A percentile compares a stretch with the other conserved stretches of the same genome.
Conservation (phyloP, 1,140 invertebrate species). For the Drosophila pallidifrons region DNA sequence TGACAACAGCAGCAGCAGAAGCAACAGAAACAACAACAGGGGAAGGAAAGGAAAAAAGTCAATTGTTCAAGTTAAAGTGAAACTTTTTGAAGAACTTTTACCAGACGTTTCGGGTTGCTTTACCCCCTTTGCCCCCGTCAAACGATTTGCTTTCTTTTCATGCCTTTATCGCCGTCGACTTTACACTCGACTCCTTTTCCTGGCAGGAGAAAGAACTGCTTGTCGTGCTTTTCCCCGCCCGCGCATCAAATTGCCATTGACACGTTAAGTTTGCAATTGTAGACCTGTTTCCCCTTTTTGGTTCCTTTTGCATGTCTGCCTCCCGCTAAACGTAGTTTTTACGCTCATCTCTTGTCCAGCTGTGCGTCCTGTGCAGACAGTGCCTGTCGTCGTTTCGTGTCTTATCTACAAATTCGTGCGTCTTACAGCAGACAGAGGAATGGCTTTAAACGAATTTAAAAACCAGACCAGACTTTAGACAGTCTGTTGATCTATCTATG, state of each 20-base stretch:
- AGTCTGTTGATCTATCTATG: background rate
- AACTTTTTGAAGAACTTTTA: conserved; percentile 79
- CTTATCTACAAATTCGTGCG: conserved; percentile 73
- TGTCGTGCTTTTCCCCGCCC: background rate
- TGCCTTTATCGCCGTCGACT: conserved; percentile 63
- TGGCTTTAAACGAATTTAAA: conserved; percentile 52
- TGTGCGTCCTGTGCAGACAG: conserved; percentile 72
- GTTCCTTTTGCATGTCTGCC: conserved; percentile 54
- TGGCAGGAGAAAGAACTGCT: background rate
- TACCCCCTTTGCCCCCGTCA: background rate
- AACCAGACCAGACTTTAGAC: background rate
- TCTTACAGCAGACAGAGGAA: conserved; percentile 30
- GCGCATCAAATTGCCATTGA: conserved; percentile 72
- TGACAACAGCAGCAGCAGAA: conserved; percentile 37
- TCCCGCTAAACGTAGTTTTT: conserved; percentile 72
- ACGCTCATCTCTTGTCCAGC: conserved; percentile 65
- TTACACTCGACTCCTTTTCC: background rate
- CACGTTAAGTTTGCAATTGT: conserved; percentile 82
- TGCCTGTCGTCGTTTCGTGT: conserved; percentile 72
- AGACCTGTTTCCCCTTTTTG: conserved; percentile 28
- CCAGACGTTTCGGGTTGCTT: conserved; percentile 59
- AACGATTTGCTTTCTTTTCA: conserved; percentile 66
- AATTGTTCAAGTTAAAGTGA: conserved; percentile 81
- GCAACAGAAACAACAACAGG: conserved; percentile 32
- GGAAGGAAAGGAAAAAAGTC: conserved; percentile 52